Base-by-base conservation (phyloP, 2,888 invertebrate species). In the Tupiocoris notatus region DNA sequence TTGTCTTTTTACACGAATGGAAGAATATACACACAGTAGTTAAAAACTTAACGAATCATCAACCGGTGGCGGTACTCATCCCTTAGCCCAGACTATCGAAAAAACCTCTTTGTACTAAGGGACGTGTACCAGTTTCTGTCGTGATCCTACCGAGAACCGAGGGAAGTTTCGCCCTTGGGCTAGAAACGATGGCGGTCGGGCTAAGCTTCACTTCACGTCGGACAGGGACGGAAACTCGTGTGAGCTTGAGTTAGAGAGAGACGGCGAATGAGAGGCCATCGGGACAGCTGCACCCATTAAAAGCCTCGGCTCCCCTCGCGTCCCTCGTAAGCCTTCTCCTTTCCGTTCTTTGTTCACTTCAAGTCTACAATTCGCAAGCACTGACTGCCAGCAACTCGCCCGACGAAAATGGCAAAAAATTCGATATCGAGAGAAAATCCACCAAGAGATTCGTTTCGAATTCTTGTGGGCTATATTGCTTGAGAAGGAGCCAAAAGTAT, bases 281-380 rank as follows among this genome's bases (percentile, higher is more conserved):
- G 39, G 39, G 39, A 39, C 39, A 39, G 39, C 39, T 39, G 39
- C 39, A 12, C 64, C 63, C 20, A 64, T 12, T 65, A 12, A 57
- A 23, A 63, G 24, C 18, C 17, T 12, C 22, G 66, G 73, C n/a
- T 64, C 16, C 22, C 74, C 56, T 9, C 63, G 21, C 22, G 65
- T 25, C 39, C 74, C 61, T 62, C 39, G 39, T 39, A 12, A 12
- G 39, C 39, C 39, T 39, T 3, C 39, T 7, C 12, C 39, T 12
- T 7, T 39, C 39, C 39, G 39, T 7, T 39, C 39, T 39, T 39
- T 39, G 39, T 39, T 39, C 39, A 12, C 39, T 3, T 12, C 6
- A 39, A 12, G 39, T 39, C 39, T 39, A 39, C 6, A 39, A 39
- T 39, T 39, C 39, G 39, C 39, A 39, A n/a, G n/a, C n/a, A n/a